These are phyloP conservation scores for Margaritifera margaritifera DNA, from an alignment of 2,888 invertebrate species.

Conservation along the genomic window DNA sequence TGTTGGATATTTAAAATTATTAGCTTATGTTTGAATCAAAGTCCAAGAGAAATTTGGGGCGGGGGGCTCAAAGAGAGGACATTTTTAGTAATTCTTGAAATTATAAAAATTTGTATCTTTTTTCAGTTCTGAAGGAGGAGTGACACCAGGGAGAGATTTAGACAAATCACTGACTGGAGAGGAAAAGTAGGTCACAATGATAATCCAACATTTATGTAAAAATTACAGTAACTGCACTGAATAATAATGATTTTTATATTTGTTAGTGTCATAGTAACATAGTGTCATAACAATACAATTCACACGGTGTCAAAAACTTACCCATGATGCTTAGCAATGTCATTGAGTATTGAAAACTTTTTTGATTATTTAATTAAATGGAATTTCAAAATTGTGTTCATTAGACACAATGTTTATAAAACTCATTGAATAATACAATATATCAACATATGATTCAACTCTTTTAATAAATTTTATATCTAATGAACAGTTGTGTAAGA, in stretches of 20 bases:
- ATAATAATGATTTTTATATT: neutral
- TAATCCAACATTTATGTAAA: neutral
- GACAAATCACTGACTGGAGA: slow-evolving; percentile 78
- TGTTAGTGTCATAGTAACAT: neutral
- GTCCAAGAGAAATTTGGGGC: neutral
- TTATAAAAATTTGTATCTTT: neutral
- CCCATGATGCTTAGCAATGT: too few relatives aligned
- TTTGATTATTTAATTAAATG: too few relatives aligned
- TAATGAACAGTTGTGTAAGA: too few relatives aligned
- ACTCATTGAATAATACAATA: too few relatives aligned
- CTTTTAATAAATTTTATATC: too few relatives aligned
- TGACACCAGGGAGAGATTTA: slow-evolving; percentile 78
- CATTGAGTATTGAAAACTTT: too few relatives aligned
- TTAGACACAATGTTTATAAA: too few relatives aligned
- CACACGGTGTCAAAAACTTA: too few relatives aligned
- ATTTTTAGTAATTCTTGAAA: slow-evolving; percentile 1
- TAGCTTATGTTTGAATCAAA: neutral
- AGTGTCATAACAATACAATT: too few relatives aligned
- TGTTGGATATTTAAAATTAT: too few relatives aligned
- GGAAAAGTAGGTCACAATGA: slow-evolving; percentile 69
- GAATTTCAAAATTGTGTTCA: too few relatives aligned
- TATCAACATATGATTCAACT: too few relatives aligned
- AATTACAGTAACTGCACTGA: neutral
- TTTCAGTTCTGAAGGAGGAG: slow-evolving; percentile 65
- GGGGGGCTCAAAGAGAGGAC: neutral